phyloP scores from a whole-genome alignment of 2,113 vertebrate species.

The Promerops cafer region DNA sequence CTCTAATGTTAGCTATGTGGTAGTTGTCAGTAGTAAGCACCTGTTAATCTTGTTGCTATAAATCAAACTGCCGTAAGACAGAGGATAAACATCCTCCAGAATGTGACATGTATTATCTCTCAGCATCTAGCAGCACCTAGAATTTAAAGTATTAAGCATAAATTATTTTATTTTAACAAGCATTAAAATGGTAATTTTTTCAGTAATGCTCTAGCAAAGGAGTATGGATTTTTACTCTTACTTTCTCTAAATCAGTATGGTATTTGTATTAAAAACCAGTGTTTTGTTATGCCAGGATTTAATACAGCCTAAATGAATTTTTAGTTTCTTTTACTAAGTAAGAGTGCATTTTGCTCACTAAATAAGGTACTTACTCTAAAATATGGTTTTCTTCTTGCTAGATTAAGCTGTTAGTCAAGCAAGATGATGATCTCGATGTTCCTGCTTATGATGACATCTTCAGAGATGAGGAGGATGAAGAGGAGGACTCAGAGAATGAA shows the following conservation, averaged over 20 bases:
- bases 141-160: not conserved
- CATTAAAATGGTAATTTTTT: not conserved
- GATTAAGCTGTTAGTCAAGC: conserved; percentile 94
- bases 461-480: conserved; percentile 83
- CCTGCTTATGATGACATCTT: conserved; percentile 96
- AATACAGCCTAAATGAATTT: not conserved
- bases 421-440: conserved; percentile 88
- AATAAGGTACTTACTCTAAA: not conserved
- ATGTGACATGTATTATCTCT: not conserved
- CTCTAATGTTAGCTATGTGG: not conserved
- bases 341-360: not conserved
- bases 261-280: not conserved
- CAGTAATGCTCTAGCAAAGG: not conserved
- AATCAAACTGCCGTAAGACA: not conserved
- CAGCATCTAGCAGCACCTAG: not conserved
- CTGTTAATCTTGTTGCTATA: not conserved
- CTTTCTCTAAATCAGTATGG: not conserved
- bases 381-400: conserved; percentile 26
- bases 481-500: conserved; percentile 82
- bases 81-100: not conserved
- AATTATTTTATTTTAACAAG: not conserved
- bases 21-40: not conserved
- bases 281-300: not conserved
- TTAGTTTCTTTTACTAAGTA: not conserved
- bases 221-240: not conserved